phyloP scores from a whole-genome alignment of 2,113 vertebrate genomes.

The Gracilinanus agilis region DNA sequence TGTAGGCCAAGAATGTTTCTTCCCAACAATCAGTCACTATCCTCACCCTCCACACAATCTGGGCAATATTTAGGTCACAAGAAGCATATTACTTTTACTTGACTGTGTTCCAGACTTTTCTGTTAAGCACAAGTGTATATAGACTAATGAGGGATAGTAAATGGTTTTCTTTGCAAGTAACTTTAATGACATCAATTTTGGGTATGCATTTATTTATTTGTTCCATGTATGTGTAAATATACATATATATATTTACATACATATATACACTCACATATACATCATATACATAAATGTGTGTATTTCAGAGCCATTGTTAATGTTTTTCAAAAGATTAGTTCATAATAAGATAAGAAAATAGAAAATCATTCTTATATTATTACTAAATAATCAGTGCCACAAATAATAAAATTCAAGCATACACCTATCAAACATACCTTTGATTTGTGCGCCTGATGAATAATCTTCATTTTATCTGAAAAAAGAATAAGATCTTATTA shows the following conservation, averaged over 20 bases:
- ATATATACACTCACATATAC: neutral
- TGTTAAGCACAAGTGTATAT: neutral
- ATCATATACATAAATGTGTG: neutral
- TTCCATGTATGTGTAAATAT: constrained; percentile 9
- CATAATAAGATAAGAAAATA: neutral
- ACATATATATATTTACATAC: neutral
- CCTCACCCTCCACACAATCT: neutral
- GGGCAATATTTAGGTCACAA: neutral
- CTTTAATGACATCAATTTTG: neutral
- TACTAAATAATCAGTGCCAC: neutral
- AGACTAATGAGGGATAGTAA: neutral
- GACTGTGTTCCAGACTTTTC: neutral
- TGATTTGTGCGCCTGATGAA: constrained; percentile 94
- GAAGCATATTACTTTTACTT: neutral
- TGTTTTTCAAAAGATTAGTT: constrained; percentile 9
- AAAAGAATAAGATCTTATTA: constrained; percentile 72
- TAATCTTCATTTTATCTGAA: constrained; percentile 96
- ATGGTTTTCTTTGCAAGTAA: neutral
- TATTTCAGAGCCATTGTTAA: neutral
- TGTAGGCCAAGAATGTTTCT: neutral
- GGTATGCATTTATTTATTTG: constrained; percentile 38
- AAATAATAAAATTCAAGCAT: neutral
- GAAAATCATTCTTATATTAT: neutral
- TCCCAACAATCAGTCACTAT: neutral
- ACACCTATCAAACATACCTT: constrained; percentile 87